phyloP scores from a whole-genome alignment of 1,140 invertebrate genomes.

The Eriocheir sinensis region DNA sequence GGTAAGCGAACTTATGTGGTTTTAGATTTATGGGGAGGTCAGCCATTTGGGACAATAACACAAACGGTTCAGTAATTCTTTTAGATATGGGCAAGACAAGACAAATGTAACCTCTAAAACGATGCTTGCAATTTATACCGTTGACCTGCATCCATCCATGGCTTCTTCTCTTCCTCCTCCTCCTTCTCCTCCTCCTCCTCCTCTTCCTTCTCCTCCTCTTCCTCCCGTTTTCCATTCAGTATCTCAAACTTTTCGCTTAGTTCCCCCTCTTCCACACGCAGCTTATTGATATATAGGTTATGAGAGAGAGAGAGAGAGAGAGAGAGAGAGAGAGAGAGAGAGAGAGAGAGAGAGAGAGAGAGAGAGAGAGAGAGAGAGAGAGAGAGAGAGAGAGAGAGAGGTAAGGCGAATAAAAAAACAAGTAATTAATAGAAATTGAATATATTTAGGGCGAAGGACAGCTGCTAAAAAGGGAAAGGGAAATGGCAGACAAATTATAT shows the following conservation, averaged over 20 bases:
- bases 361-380: slow-evolving; percentile 22
- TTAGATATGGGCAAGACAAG: no score
- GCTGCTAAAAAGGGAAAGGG: background rate
- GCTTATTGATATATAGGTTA: background rate
- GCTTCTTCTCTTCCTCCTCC: no score
- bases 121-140: no score
- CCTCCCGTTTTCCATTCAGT: no score
- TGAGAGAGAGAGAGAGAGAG: background rate
- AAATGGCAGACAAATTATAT: background rate
- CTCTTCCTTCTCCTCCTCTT: no score
- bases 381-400: slow-evolving; percentile 22
- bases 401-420: background rate
- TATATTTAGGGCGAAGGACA: slow-evolving; percentile 6
- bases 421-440: slow-evolving; percentile 27
- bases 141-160: no score
- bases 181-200: no score
- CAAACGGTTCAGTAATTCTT: no score
- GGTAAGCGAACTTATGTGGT: no score
- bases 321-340: background rate
- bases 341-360: slow-evolving; percentile 5
- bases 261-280: background rate
- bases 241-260: background rate
- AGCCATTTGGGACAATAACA: no score
- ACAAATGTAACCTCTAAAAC: no score
- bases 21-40: no score